Base-by-base conservation (phyloP, 2,113 vertebrate genomes). In the Acrocephalus kingi region DNA sequence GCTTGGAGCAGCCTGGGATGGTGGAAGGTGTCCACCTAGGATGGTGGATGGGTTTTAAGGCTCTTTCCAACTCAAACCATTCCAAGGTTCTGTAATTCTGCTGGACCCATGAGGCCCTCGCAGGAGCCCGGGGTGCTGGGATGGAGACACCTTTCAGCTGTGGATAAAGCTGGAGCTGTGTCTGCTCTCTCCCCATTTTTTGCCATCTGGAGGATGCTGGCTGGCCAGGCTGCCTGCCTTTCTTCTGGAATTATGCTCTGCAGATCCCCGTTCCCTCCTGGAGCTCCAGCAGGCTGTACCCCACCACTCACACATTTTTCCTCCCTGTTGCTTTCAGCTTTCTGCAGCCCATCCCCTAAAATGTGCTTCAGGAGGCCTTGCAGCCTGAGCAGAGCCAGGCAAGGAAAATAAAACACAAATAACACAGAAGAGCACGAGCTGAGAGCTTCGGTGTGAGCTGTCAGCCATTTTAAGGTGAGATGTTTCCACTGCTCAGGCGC, bases 381-480 rank as follows among this genome's bases (percentile, higher is more conserved):
- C 1, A n/a, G 71, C 33, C 52, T 37, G 74, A 88, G 82, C 63
- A 41, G 52, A 56, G 71, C 24, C 87, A 64, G 35, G 8, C 43
- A 11, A 68, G 77, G 81, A 9, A 63, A 79, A 67, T 46, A 72
- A 31, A 55, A 52, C 69, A 41, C 87, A 66, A 68, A 7, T 5
- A 46, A 33, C 3, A 4, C 7, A 17, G 3, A 62, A 33, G 49
- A 94, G 75, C 89, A 55, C 0, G 41, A 87, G 82, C 90, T 77
- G 85, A 35, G 90, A 84, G 80, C 87, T 27, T 23, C 3, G 15
- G 43, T 6, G 56, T 8, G 84, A 97, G 61, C 87, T 58, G 81
- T 64, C 94, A 93, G 85, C 94, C 94, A 93, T 96, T 83, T 85
- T 79, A 77, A 93, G 92, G 96, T 64, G 90, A 92, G 94, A 62